These are phyloP conservation scores for Chauna torquata DNA, from an alignment of 2,113 vertebrate genomes.

Conservation along the genomic window DNA sequence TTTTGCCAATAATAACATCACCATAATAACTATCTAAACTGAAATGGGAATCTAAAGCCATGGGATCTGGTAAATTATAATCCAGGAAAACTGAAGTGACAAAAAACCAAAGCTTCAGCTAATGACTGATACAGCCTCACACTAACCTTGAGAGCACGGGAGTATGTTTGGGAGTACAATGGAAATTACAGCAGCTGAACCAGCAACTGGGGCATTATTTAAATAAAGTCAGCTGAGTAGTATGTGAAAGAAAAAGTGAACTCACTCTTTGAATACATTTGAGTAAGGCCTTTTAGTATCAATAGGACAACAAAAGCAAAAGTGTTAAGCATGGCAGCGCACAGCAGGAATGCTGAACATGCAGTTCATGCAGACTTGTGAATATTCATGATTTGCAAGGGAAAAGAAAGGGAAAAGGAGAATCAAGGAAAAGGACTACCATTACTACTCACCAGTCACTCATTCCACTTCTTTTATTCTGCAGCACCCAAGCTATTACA, in stretches of 20 bases:
- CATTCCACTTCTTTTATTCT: not conserved
- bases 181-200: not conserved
- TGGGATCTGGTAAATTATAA: not conserved
- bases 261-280: slow-evolving; percentile 16
- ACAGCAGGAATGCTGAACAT: not conserved
- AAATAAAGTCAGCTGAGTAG: not conserved
- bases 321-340: slow-evolving; percentile 14
- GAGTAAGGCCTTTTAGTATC: not conserved
- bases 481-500: not conserved
- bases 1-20: not conserved
- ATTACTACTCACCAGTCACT: not conserved
- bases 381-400: not conserved
- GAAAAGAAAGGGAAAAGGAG: not conserved
- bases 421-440: not conserved
- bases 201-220: slow-evolving; percentile 18
- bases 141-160: not conserved
- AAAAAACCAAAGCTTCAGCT: not conserved
- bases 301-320: slow-evolving; percentile 8
- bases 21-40: not conserved
- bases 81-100: not conserved
- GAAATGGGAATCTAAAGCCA: not conserved
- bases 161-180: not conserved
- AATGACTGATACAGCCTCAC: not conserved
- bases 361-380: not conserved
- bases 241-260: slow-evolving; percentile 31